Evolutionary conservation across 1,140 invertebrate species (phyloP).

Genomic region (Macrotrachela quadricornifera): DNA sequence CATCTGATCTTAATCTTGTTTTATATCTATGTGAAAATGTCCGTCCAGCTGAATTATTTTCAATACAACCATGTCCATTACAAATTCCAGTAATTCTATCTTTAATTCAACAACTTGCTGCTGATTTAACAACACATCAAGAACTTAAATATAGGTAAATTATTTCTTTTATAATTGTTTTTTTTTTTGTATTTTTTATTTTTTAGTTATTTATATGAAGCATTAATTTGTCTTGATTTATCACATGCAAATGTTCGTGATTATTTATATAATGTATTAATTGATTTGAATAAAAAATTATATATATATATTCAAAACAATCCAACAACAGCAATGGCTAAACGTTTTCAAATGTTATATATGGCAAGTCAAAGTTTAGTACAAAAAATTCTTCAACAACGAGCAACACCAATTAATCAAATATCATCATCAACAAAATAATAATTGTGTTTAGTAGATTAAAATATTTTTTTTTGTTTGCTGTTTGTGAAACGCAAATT

Average conservation of each 20-base stretch:
- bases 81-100: constrained; percentile 67
- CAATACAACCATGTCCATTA: constrained; percentile 35
- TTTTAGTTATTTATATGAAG: constrained; percentile 60
- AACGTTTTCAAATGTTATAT: constrained; percentile 51
- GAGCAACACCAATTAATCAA: no score
- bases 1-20: constrained; percentile 58
- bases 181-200: background rate
- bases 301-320: constrained; percentile 43
- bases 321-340: constrained; percentile 43
- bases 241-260: constrained; percentile 52
- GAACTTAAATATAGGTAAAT: constrained; percentile 63
- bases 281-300: constrained; percentile 50
- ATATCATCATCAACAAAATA: no score
- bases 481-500: no score
- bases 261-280: constrained; percentile 55
- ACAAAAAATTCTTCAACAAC: no score
- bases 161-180: background rate
- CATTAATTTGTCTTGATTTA: constrained; percentile 55
- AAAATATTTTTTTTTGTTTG: no score
- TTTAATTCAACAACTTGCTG: constrained; percentile 69
- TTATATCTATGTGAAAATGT: constrained; percentile 59
- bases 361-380: constrained; percentile 44
- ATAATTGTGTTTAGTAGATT: no score
- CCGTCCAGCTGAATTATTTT: constrained; percentile 37
- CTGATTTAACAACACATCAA: constrained; percentile 58